Conservation (phyloP, 64 coral and sea anemone genomes). For the Exaiptasia diaphana region DNA sequence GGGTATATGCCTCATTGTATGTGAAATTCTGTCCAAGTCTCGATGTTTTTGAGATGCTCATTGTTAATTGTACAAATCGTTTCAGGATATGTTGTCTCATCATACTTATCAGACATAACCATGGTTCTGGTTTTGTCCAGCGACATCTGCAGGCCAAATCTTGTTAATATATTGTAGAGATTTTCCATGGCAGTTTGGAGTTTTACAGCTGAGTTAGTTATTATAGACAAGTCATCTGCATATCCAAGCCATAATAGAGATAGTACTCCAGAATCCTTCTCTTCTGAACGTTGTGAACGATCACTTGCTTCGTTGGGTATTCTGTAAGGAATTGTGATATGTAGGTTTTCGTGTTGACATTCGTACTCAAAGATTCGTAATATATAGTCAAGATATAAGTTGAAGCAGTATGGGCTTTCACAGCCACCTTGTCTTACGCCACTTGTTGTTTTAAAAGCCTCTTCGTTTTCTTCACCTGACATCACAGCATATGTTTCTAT, state of each 20-base stretch:
- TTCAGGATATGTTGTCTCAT: conserved; percentile 6
- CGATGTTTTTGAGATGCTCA: neutral
- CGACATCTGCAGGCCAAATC: neutral
- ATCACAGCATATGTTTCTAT: neutral
- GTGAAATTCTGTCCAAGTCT: neutral
- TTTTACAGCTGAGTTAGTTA: neutral
- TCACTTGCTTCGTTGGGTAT: neutral
- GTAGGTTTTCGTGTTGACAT: neutral
- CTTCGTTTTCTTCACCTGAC: neutral
- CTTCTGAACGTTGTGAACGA: neutral
- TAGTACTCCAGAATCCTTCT: neutral
- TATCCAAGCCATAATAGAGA: neutral
- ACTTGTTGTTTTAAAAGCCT: neutral
- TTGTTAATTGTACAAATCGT: conserved; percentile 11
- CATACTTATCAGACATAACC: neutral
- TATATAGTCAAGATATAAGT: neutral
- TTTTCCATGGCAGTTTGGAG: neutral
- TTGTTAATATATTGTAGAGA: neutral
- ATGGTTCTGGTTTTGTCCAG: neutral
- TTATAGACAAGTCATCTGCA: neutral
- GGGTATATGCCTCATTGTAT: neutral
- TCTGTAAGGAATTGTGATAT: neutral
- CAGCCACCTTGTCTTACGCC: neutral
- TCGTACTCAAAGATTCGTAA: neutral
- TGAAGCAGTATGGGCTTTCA: no score